Conservation (phyloP, 2,888 invertebrate genomes). For the Drosophila anomelani region DNA sequence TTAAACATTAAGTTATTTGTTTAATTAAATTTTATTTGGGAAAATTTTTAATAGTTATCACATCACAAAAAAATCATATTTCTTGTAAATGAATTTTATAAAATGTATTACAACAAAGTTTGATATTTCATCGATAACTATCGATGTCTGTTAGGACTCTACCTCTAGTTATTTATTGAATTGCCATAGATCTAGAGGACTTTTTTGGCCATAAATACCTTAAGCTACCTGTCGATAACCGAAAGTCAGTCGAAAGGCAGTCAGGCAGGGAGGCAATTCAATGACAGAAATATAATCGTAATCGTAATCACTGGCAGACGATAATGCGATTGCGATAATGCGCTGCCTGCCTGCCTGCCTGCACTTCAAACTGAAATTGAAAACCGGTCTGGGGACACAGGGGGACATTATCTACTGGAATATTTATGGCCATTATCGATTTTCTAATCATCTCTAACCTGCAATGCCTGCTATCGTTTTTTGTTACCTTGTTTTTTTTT, state of each 20-base stretch:
- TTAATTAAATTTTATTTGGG: too few species aligned
- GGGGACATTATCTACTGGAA: conserved; percentile 30
- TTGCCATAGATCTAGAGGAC: conserved; percentile 3
- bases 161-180: not conserved
- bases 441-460: conserved; percentile 49
- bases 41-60: too few species aligned
- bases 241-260: conserved; percentile 17
- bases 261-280: conserved; percentile 22
- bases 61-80: too few species aligned
- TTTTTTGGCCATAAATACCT: conserved; percentile 24
- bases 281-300: conserved; percentile 29
- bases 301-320: conserved; percentile 26
- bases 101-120: too few species aligned
- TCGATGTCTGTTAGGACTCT: too few species aligned
- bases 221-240: conserved; percentile 27
- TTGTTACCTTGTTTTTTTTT: not conserved
- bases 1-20: too few species aligned
- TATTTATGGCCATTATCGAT: conserved; percentile 50
- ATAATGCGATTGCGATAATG: conserved; percentile 26
- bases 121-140: too few species aligned
- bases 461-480: conserved; percentile 28
- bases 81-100: too few species aligned
- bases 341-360: conserved; percentile 8
- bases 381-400: conserved; percentile 16
- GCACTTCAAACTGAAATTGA: conserved; percentile 29